Percentiles rank a stretch among this genome's conserved stretches.
Conservation (phyloP, 2,888 invertebrate species). For the Bruchidius siliquastri region DNA sequence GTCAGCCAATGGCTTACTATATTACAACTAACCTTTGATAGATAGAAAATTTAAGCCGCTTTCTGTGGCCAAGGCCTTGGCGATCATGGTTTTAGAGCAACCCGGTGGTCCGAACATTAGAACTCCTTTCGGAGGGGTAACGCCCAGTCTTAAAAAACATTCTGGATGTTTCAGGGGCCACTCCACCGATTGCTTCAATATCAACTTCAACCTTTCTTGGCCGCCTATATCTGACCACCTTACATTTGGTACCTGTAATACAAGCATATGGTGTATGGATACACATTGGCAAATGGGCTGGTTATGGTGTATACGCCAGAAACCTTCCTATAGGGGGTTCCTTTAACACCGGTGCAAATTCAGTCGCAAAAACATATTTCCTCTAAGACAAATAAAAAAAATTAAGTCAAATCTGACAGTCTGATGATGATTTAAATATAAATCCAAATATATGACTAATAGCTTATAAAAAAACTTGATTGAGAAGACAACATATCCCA, state of each 20-base stretch:
- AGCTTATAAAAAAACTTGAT: too few relatives aligned
- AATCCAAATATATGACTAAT: too few relatives aligned
- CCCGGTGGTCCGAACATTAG: conserved; percentile 97
- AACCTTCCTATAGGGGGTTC: too few relatives aligned
- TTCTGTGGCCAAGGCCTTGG: conserved; percentile 93
- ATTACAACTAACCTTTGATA: conserved; percentile 64
- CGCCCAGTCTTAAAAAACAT: conserved; percentile 73
- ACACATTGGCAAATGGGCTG: too few relatives aligned
- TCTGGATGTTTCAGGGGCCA: conserved; percentile 89
- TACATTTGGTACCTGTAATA: conserved; percentile 62
- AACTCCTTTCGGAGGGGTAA: conserved; percentile 82
- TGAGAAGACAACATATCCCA: too few relatives aligned
- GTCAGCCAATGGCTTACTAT: too few relatives aligned
- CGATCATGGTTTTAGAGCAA: conserved; percentile 98
- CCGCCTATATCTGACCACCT: conserved; percentile 94
- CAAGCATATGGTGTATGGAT: background rate
- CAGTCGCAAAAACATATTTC: too few relatives aligned
- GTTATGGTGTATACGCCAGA: too few relatives aligned
- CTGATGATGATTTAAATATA: too few relatives aligned
- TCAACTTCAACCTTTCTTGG: conserved; percentile 77
- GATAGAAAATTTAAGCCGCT: conserved; percentile 93
- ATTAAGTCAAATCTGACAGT: too few relatives aligned
- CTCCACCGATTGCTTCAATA: conserved; percentile 84
- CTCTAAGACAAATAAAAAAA: too few relatives aligned
- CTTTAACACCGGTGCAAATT: too few relatives aligned